phyloP scores from a whole-genome alignment of 2,113 vertebrate genomes.

The Hyaena hyaena region DNA sequence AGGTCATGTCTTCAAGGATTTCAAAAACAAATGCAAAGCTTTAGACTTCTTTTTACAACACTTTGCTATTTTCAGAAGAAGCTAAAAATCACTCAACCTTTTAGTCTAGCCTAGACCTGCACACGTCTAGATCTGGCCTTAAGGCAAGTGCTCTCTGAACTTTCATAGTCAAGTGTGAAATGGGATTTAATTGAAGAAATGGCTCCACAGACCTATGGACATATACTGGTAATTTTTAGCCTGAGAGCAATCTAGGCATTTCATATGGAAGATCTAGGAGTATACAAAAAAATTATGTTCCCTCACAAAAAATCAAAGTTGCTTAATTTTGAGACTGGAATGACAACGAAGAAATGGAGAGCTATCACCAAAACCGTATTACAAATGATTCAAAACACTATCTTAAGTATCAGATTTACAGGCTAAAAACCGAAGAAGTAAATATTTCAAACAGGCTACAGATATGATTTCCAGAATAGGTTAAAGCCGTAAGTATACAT shows the following conservation, averaged over 20 bases:
- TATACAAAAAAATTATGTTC: background rate
- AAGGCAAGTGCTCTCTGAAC: background rate
- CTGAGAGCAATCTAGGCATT: background rate
- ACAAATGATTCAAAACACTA: background rate
- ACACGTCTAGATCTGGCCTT: background rate
- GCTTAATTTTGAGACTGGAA: background rate
- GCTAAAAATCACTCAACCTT: background rate
- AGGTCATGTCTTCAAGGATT: slow-evolving; percentile 29
- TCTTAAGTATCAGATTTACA: slow-evolving; percentile 20
- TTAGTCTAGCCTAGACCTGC: background rate
- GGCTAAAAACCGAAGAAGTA: background rate
- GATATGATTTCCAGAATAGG: background rate
- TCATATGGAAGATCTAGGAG: background rate
- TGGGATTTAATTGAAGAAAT: background rate
- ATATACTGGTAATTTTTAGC: background rate
- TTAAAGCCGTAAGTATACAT: background rate
- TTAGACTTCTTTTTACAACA: background rate
- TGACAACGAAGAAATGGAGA: background rate
- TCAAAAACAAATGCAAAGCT: slow-evolving; percentile 10
- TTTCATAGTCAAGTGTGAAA: background rate
- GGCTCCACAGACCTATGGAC: background rate
- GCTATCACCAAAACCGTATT: background rate
- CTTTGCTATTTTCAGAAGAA: background rate
- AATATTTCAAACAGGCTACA: background rate
- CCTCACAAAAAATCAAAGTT: background rate